Evolutionary conservation across 2,113 vertebrate species (phyloP).

Genomic region (Tachuris rubrigastra): DNA sequence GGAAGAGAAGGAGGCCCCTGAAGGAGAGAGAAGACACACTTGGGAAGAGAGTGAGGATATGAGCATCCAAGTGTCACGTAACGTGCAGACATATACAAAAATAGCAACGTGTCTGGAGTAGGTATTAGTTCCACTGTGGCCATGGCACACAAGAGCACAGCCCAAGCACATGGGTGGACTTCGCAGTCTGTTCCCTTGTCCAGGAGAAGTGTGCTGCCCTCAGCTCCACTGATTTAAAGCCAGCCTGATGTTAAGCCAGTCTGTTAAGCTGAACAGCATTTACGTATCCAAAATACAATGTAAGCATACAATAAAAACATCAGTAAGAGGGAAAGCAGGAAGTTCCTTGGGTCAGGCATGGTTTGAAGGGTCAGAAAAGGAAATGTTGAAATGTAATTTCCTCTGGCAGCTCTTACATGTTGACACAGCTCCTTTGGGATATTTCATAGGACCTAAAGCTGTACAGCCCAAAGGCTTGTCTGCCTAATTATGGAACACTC

Average conservation of each 20-base stretch:
- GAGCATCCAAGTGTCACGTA: background rate
- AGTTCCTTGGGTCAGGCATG: background rate
- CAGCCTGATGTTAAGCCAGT: background rate
- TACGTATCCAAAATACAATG: background rate
- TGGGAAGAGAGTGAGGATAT: background rate
- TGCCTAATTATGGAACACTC: background rate
- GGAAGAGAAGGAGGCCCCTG: background rate
- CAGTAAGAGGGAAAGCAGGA: background rate
- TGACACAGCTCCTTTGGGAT: background rate
- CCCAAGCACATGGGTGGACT: accelerated
- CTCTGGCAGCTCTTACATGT: background rate
- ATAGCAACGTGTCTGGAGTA: background rate
- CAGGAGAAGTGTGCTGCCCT: background rate
- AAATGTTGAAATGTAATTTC: background rate
- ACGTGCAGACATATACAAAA: background rate
- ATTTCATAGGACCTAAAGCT: background rate
- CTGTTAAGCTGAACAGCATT: background rate
- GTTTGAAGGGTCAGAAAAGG: background rate
- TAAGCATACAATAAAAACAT: background rate
- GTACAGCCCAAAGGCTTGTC: background rate
- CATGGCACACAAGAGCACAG: accelerated
- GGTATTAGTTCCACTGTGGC: background rate
- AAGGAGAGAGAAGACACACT: background rate
- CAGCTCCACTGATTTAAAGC: background rate
- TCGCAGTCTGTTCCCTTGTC: background rate